Base-by-base conservation (phyloP, 2,888 invertebrate species). In the Germaria angustata region DNA sequence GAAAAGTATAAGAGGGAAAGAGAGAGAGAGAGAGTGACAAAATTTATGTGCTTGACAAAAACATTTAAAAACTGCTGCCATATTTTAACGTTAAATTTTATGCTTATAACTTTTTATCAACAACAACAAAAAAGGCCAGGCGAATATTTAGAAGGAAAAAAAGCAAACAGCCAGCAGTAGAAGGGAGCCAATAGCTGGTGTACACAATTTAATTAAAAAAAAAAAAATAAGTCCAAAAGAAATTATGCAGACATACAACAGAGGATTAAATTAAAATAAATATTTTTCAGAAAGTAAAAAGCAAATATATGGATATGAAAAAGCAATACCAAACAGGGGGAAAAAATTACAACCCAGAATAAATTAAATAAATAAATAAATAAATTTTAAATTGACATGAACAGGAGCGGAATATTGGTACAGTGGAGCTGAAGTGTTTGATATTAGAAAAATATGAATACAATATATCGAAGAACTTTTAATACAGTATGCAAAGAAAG, bases 211-310 rank as follows among this genome's bases (percentile, higher is more conserved):
- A 9, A 24, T 24, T 24, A n/a, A 2, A 46, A 13, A 46, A 1
- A 44, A 15, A 17, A 20, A 28, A 28, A 24, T 3, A 3, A n/a
- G n/a, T 20, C 34, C 34, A 41, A 22, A 71, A 53, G 51, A 80
- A 76, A 66, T 72, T 72, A 76, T 81, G 57, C 76, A 81, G 71
- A 77, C 71, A n/a, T n/a, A n/a, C n/a, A n/a, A n/a, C n/a, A n/a
- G n/a, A n/a, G 28, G 61, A 61, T 77, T 71, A 77, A 77, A 71
- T 81, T 73, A 76, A 76, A 76, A 71, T 76, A 71, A 71, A 73
- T 32, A 73, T 73, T 68, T 79, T 72, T 73, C 22, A 15, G 55
- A 20, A 11, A 51, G n/a, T 15, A 51, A 51, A 24, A 66, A 36
- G n/a, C n/a, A n/a, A n/a, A n/a, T n/a, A 24, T 11, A 17, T 13